Evolutionary conservation across 2,113 vertebrate genomes (phyloP).

Genomic region (Connochaetes taurinus): DNA sequence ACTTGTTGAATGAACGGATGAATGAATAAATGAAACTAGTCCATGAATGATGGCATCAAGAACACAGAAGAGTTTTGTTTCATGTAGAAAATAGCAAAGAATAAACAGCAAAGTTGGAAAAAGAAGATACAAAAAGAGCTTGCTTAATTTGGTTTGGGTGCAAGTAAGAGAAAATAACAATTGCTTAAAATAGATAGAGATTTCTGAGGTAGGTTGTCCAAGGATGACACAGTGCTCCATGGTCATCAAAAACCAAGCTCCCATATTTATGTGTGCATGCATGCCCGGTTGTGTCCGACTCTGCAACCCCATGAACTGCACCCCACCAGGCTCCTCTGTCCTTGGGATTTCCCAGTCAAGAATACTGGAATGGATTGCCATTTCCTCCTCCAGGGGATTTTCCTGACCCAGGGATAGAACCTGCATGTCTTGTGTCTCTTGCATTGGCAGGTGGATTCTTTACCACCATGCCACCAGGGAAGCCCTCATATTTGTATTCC

Average conservation of each 20-base stretch:
- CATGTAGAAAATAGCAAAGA: background rate
- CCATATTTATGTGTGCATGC: background rate
- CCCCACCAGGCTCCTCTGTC: background rate
- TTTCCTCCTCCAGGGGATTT: background rate
- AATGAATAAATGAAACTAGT: background rate
- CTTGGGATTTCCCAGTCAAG: background rate
- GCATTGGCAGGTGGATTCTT: background rate
- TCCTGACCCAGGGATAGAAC: background rate
- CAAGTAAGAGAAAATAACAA: background rate
- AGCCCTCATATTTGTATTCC: background rate
- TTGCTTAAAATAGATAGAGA: background rate
- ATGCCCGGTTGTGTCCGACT: background rate
- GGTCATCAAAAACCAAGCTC: background rate
- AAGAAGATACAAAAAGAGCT: background rate
- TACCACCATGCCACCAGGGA: background rate
- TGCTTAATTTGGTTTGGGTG: background rate
- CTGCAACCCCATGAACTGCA: background rate
- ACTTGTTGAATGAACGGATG: background rate
- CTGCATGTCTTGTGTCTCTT: fast-evolving
- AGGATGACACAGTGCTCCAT: too few relatives aligned
- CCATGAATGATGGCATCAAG: background rate
- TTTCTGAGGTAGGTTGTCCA: background rate
- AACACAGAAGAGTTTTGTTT: background rate
- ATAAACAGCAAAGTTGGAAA: background rate
- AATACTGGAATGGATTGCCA: background rate